Base-by-base conservation (phyloP, 1,140 invertebrate genomes). In the Euglossa dilemma region DNA sequence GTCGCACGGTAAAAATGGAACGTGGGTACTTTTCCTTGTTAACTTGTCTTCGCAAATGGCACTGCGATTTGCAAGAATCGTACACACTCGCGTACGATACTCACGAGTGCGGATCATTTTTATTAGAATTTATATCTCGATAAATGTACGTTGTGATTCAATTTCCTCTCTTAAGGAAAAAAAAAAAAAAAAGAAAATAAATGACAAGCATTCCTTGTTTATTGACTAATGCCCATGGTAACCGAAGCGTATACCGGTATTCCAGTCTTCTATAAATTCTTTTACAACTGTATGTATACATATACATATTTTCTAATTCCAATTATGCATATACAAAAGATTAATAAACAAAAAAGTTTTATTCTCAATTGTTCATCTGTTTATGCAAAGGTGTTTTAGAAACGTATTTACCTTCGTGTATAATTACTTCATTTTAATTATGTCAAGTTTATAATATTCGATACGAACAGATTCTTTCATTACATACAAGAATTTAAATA, bases 1-100 rank as follows among this genome's bases (percentile, higher is more conserved):
- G 54, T 90, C 79, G 74, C 90, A 85, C 85, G 86, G 80, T 74
- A 89, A 89, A n/a, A 90, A 86, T 89, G 76, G 91, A 89, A 92
- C 91, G 91, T 91, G 92, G 91, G 90, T 90, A 91, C 84, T 87
- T 92, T 91, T 80, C 81, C 83, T 83, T 61, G 76, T 80, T 81
- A 69, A 64, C 45, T 83, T 72, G 52, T 71, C 50, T 82, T 28
- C 47, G 28, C 45, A 52, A 56, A 47, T 70, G 54, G 23, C 36
- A 70, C 50, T 70, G 36, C 57, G 28, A 79, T 84, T 64, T 63
- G 28, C 47, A 45, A 63, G 75, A 84, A 79, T 74, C 47, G 28
- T 18, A 43, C 54, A 25, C 45, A 52, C 25, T 61, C 36, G 36
- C 36, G 36, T 4, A 43, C 45, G 18, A 52, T 45, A 16, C 16